Evolutionary conservation across 2,113 vertebrate species (phyloP).

Genomic region (Alligator sinensis): DNA sequence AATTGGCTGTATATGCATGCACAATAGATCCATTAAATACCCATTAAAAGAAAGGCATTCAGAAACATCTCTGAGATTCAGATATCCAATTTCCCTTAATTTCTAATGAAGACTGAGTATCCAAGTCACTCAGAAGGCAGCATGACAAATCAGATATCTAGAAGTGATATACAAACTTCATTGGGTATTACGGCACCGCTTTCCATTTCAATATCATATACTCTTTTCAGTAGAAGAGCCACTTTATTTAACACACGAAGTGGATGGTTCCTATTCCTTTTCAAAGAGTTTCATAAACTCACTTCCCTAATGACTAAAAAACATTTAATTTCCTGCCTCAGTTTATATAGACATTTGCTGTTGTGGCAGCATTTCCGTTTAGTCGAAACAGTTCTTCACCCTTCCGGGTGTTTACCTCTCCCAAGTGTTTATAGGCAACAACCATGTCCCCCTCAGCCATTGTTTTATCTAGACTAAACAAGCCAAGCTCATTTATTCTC

Average conservation of each 20-base stretch:
- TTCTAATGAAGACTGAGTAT: not conserved
- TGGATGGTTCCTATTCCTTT: not conserved
- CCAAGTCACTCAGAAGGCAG: not conserved
- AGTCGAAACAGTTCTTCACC: not conserved
- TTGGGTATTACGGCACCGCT: fast-evolving
- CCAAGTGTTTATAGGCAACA: not conserved
- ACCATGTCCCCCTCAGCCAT: not conserved
- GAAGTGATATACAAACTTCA: not conserved
- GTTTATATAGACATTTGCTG: not conserved
- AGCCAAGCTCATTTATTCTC: not conserved
- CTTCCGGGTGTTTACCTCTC: not conserved
- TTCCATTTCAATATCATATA: not conserved
- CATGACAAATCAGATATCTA: not conserved
- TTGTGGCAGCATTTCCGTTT: conserved; percentile 9
- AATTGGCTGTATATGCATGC: not conserved
- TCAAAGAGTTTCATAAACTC: not conserved
- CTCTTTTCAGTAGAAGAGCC: not conserved
- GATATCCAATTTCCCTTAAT: not conserved
- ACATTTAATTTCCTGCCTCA: not conserved
- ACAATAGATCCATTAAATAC: not conserved
- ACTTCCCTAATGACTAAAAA: not conserved
- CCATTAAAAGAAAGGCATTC: not conserved
- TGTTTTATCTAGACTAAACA: conserved; percentile 3
- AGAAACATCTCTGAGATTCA: not conserved
- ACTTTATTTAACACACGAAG: not conserved